Evolutionary conservation across 2,797 vertebrate genomes (phyloP).

Genomic region (Mus spretus): DNA sequence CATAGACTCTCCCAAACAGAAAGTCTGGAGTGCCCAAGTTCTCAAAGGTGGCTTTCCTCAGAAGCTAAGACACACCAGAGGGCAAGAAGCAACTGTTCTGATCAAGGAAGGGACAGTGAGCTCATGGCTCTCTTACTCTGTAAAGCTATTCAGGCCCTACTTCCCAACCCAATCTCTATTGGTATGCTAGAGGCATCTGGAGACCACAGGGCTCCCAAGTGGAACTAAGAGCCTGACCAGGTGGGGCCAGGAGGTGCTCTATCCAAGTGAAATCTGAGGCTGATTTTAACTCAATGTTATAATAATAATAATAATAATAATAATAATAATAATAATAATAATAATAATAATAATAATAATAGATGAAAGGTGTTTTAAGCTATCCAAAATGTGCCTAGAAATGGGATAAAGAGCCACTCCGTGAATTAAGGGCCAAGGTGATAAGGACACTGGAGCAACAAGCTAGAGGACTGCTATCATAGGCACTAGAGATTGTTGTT

Average conservation of each 20-base stretch:
- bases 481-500: rapidly evolving
- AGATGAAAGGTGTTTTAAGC: not conserved
- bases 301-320: no score
- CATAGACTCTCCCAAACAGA: not conserved
- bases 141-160: not conserved
- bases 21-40: not conserved
- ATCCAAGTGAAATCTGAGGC: not conserved
- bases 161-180: not conserved
- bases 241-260: not conserved
- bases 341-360: no score
- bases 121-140: not conserved
- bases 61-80: not conserved
- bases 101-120: not conserved
- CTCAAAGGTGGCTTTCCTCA: not conserved
- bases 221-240: not conserved
- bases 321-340: no score
- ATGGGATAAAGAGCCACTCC: not conserved
- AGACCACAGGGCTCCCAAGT: not conserved
- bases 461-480: not conserved
- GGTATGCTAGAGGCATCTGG: not conserved
- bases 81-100: not conserved
- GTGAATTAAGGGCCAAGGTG: not conserved
- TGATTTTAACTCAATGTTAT: not conserved
- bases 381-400: not conserved
- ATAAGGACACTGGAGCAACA: not conserved